Evolutionary conservation across 2,113 vertebrate species (phyloP).

Genomic region (Pionites leucogaster): DNA sequence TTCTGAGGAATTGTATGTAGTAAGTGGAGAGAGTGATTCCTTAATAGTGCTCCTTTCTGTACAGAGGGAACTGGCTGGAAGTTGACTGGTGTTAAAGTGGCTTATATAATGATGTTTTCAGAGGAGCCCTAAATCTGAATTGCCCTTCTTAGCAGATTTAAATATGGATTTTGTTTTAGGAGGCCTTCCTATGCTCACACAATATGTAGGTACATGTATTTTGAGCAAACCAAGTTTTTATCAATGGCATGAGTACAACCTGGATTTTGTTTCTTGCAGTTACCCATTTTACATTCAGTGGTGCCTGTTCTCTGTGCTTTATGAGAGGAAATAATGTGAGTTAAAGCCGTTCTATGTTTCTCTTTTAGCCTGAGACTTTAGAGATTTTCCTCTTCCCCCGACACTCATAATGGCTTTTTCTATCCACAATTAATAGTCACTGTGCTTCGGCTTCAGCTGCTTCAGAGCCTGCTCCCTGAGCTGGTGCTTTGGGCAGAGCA

Average conservation of each 20-base stretch:
- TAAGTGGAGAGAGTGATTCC: background rate
- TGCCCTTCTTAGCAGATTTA: background rate
- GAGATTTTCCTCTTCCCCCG: background rate
- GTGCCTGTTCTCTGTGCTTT: background rate
- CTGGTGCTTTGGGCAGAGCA: background rate
- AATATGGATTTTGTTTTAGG: background rate
- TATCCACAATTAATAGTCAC: background rate
- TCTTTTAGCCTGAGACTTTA: background rate
- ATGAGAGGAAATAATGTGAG: background rate
- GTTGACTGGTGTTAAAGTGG: background rate
- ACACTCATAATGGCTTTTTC: background rate
- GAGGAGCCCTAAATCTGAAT: background rate
- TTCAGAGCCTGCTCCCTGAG: background rate
- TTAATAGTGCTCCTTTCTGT: background rate
- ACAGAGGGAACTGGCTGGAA: background rate
- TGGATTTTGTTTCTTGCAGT: background rate
- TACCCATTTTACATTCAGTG: background rate
- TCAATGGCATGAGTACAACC: background rate
- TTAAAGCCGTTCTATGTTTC: background rate
- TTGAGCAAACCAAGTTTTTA: background rate
- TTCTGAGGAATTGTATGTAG: background rate
- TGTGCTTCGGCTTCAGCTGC: background rate
- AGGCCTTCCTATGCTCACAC: background rate
- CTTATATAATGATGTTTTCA: background rate
- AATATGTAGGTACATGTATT: background rate